Base-by-base conservation (phyloP, 2,113 vertebrate genomes). In the Cyanoramphus novaezelandiae region DNA sequence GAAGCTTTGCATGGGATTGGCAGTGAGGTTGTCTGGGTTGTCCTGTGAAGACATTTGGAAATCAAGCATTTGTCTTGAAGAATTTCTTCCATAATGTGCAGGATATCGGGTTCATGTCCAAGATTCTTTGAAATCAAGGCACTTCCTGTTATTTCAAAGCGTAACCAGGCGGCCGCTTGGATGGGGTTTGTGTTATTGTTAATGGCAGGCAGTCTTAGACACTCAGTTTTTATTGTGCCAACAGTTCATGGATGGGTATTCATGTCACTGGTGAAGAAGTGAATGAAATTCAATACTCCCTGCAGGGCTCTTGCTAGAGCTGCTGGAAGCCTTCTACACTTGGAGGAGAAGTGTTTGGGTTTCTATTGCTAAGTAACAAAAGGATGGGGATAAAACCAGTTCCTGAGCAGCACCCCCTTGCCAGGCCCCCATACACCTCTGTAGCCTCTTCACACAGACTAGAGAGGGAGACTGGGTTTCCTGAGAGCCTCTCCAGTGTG, bases 251-350 rank as follows among this genome's bases (percentile, higher is more conserved):
- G 85, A 70, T 88, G 92, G 75, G 64, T 67, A 43, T 86, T 92
- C 79, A 44, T 88, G 90, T 78, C 4, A 1, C 68, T 65, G 60
- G 39, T 63, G 82, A 79, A 86, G 80, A 29, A 75, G 67, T 65
- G 63, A 57, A 19, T 67, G 92, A 80, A 92, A 92, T 52, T 65
- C 82, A 91, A 7, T 62, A 78, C 52, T 97, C 90, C 90, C 90
- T 60, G 55, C 9, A 6, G 68, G 41, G 43, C 65, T 35, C n/a
- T 68, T 78, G 60, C 80, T 70, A 85, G 84, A 90, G 78, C 82
- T 94, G 80, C 83, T 92, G 95, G 80, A 81, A 91, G 35, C 72
- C 81, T 82, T 82, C 83, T 69, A 4, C 41, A 9, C 68, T 89
- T 59, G 81, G 68, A 90, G 84, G 57, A 55, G 65, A 74, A 86